Conservation (phyloP, 2,113 vertebrate species). For the Lophochroa leadbeateri region DNA sequence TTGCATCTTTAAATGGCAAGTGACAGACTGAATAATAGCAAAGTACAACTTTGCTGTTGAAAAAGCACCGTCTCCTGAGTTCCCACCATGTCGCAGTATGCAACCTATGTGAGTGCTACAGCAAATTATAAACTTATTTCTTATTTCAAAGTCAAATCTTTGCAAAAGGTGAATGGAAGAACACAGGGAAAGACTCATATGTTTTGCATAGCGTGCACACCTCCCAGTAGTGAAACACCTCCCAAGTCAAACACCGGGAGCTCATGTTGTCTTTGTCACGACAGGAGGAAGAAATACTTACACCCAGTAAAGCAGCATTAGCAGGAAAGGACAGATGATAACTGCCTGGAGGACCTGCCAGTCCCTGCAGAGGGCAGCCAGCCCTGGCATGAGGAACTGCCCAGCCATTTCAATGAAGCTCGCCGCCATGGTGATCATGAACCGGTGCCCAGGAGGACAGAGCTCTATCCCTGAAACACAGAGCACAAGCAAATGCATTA, state of each 20-base stretch:
- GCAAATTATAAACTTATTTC: not conserved
- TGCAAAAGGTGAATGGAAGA: not conserved
- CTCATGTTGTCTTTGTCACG: rapidly evolving
- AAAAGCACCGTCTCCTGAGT: not conserved
- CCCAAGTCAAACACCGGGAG: not conserved
- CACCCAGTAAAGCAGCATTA: constrained; percentile 93
- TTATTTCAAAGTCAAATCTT: not conserved
- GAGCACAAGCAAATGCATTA: not conserved
- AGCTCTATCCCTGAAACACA: constrained; percentile 92
- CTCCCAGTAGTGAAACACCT: rapidly evolving
- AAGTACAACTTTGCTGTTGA: not conserved
- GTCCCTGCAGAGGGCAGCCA: constrained; percentile 91
- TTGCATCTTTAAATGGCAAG: not conserved
- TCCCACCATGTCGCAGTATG: rapidly evolving
- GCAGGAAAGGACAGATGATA: constrained; percentile 94
- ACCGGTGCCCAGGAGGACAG: constrained; percentile 90
- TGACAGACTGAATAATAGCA: not conserved
- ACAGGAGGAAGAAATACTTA: constrained; percentile 76
- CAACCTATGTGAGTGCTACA: rapidly evolving
- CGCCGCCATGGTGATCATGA: constrained; percentile 97
- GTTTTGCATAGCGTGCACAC: not conserved
- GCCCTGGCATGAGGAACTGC: constrained; percentile 93
- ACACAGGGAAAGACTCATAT: not conserved
- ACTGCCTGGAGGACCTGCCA: constrained; percentile 95
- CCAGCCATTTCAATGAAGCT: constrained; percentile 92